Evolutionary conservation across 2,888 invertebrate species (phyloP), one percentile per base, ranked within the genome.

Genomic region (Villa cingulata): DNA sequence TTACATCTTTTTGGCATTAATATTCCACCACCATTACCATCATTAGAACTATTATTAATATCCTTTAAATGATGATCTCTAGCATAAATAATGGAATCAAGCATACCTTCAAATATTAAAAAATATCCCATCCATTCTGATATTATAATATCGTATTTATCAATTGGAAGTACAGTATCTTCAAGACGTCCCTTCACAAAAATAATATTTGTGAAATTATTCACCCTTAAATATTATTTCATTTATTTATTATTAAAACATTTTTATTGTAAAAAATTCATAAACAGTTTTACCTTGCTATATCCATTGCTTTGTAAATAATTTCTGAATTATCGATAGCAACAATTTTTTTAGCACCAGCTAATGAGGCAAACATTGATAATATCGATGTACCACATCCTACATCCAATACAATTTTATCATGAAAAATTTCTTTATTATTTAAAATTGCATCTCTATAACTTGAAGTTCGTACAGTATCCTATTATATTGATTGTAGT

Each of bases 81-180:
- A 0, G 91, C 90, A 66, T 84, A 85, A 53, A 97, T 80, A 14
- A 96, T 83, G 62, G 90, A 89, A 62, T 95, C 94, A 50, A 96
- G 65, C 96, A 97, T 97, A 40, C 91, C 94, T 72, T 97, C 96
- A 66, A 90, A 96, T 2, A 96, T 70, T 37, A 97, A 72, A 65
- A 96, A 95, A 66, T 97, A 97, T 1, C 96, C 96, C 96, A 97
- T 97, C 94, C 95, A 97, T 67, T 97, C 96, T 0, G 95, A 95
- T 4, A 97, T 81, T 55, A 97, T 89, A 6, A 94, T 79, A 65
- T 97, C 95, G 36, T 86, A 85, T 67, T 85, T 81, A 47, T 83
- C 79, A 10, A 62, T 56, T 1, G 86, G 85, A 42, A 91, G 66
- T 45, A 75, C 72, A 5, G 86, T 83, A 56, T 90, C 84, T 67